These are phyloP conservation scores for Pardalotus punctatus DNA, from an alignment of 2,113 vertebrate genomes.

Conservation along the genomic window DNA sequence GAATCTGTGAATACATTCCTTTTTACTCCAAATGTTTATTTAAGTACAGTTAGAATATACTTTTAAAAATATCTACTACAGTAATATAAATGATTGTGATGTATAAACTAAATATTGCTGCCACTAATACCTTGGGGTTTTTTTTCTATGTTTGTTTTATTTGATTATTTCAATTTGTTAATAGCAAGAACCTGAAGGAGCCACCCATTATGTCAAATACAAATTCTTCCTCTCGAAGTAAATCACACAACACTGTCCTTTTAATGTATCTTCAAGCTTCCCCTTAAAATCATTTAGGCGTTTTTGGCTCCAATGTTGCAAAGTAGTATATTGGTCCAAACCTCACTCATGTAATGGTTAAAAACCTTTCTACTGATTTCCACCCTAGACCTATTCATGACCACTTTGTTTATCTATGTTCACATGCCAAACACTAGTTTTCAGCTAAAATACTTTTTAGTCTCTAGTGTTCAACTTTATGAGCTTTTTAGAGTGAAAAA, in stretches of 20 bases:
- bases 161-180: neutral
- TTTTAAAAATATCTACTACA: neutral
- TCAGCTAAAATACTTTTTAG: neutral
- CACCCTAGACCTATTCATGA: neutral
- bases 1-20: neutral
- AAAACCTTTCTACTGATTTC: neutral
- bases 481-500: neutral
- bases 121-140: neutral
- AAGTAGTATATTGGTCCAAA: neutral
- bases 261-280: neutral
- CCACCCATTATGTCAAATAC: neutral
- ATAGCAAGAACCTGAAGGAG: neutral
- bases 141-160: neutral
- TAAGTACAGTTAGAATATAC: neutral
- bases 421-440: neutral
- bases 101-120: neutral
- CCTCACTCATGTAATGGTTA: neutral
- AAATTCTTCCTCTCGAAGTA: neutral
- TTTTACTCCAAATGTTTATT: neutral
- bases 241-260: neutral
- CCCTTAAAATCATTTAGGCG: neutral
- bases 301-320: neutral
- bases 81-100: neutral
- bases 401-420: neutral
- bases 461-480: neutral